Percentiles rank a stretch among this genome's conserved stretches.
Evolutionary conservation across 2,113 vertebrate genomes (phyloP).

Genomic region (Hemiprocne comata): DNA sequence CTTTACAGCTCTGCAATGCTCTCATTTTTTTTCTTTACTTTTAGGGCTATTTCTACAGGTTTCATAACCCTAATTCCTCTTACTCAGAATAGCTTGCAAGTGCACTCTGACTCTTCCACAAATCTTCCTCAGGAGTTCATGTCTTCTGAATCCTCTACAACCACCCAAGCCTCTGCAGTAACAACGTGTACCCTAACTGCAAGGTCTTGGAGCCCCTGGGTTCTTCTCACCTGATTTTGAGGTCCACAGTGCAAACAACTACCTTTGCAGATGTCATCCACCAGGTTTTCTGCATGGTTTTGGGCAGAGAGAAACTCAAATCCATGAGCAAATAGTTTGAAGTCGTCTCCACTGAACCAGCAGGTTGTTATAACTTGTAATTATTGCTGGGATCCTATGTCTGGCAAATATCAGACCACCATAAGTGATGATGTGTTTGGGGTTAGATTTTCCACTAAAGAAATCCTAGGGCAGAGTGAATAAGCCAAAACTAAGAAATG

Average conservation of each 20-base stretch:
- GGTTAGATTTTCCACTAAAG: neutral
- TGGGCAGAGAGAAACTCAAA: neutral
- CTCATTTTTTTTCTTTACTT: constrained; percentile 41
- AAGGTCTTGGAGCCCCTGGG: neutral
- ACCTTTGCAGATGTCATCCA: neutral
- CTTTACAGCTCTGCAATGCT: neutral
- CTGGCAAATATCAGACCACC: neutral
- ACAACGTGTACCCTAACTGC: accelerated
- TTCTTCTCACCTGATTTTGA: neutral
- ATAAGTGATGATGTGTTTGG: neutral
- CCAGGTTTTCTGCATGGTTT: neutral
- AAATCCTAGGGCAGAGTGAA: neutral
- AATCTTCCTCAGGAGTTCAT: neutral
- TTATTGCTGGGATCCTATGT: neutral
- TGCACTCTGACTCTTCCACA: constrained; percentile 3
- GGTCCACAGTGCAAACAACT: neutral
- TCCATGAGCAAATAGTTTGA: neutral
- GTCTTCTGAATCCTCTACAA: neutral
- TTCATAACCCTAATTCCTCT: constrained; percentile 47
- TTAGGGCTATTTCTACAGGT: constrained; percentile 21
- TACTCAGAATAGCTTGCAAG: constrained; percentile 5
- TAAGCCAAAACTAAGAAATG: neutral
- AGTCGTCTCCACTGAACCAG: neutral
- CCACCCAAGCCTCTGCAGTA: neutral
- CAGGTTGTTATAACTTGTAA: neutral